A percentile compares a stretch with the other conserved stretches of the same genome.
phyloP scores from a whole-genome alignment of 2,797 vertebrate species.

The Bucorvus abyssinicus region DNA sequence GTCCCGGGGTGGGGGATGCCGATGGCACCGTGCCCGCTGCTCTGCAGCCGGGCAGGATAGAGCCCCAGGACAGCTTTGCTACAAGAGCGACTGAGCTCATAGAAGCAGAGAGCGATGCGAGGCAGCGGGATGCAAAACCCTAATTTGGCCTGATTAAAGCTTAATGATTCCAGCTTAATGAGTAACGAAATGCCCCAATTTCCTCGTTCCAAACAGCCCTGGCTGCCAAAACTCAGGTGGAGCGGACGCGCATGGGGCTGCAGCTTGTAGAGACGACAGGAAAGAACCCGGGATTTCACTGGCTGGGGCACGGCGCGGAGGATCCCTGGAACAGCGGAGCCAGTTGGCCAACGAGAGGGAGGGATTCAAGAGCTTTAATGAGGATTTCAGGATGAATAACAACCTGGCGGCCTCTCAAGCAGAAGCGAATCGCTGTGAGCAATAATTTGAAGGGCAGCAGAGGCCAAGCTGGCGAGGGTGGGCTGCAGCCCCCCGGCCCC shows the following conservation, averaged over 20 bases:
- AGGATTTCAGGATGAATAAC: not conserved
- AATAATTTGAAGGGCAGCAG: not conserved
- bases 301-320: not conserved
- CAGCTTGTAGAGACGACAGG: not conserved
- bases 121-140: not conserved
- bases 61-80: not conserved
- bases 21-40: fast-evolving
- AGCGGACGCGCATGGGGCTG: not conserved
- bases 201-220: not conserved
- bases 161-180: constrained; percentile 4
- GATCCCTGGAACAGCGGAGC: not conserved
- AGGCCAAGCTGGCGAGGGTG: not conserved
- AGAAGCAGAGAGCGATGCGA: not conserved
- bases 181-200: constrained; percentile 15
- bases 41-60: not conserved
- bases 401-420: not conserved
- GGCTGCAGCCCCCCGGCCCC: not conserved
- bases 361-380: not conserved
- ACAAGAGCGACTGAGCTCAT: not conserved
- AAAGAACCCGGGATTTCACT: not conserved
- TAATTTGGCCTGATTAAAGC: constrained; percentile 38
- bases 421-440: not conserved
- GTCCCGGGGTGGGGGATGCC: fast-evolving
- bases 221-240: constrained; percentile 10
- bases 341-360: not conserved